Base-by-base conservation (phyloP, 2,113 vertebrate species). In the Zootoca vivipara region DNA sequence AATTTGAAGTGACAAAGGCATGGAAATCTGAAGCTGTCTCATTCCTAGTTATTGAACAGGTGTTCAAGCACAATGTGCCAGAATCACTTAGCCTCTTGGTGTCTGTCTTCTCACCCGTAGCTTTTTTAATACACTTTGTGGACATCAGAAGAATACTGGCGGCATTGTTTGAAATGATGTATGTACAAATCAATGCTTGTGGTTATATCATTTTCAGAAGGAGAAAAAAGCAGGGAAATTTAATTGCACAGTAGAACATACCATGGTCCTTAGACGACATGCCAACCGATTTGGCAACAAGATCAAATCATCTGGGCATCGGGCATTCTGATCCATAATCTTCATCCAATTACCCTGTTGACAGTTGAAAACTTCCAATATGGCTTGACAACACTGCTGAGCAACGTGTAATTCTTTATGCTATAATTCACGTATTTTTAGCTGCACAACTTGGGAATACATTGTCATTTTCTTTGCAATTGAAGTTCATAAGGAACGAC, bases 1-100 rank as follows among this genome's bases (percentile, higher is more conserved):
- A 85, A 86, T 86, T 22, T n/a, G 62, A 86, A 78, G 73, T 67
- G 58, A 78, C 85, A 86, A 86, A 67, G 40, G 26, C 28, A n/a
- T 86, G 58, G 74, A 78, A 86, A 67, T n/a, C 38, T 85, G 56
- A 65, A 85, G 67, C 42, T 7, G 18, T 26, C 58, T 82, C 35
- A 65, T 40, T 82, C 69, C 67, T 78, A 46, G 38, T 86, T 40
- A 46, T 42, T 78, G 74, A 78, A 78, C 85, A 86, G 85, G 58
- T 86, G 85, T 35, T 42, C 38, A 28, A n/a, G 33, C 42, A 46
- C 8, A 18, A 15, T 18, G 73, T 77, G 84, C 84, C 84, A 85
- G 35, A 77, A 42, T 35, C 35, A 85, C 56, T 85, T 40, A 75
- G 72, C 26, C n/a, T 85, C 52, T 58, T 85, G 56, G n/a, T 75